Evolutionary conservation across 2,113 vertebrate species (phyloP), one percentile per base, ranked within the genome.

Genomic region (Echinops telfairi): DNA sequence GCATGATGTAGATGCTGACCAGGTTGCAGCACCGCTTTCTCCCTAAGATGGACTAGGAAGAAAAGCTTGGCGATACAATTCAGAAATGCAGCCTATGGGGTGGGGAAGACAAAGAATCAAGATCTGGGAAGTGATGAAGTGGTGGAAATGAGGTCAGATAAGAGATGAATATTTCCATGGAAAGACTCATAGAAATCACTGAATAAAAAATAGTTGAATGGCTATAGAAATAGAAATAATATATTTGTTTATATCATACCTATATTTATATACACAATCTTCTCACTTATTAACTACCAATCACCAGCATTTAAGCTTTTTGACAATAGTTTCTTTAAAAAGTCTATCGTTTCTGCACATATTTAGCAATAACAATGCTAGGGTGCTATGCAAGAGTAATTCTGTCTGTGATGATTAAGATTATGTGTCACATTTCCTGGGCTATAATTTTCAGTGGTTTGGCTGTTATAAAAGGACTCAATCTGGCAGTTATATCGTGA

Each of bases 71-170:
- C 8, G 19, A 36, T 36, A n/a, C 36, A 73, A 19, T 33, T 73
- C 17, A 23, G 20, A 73, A 36, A 73, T n/a, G 33, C n/a, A 73
- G n/a, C 71, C n/a, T 20, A 9, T 36, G 33, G 31, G 20, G 71
- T 6, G 6, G 15, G 19, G n/a, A 22, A 16, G 71, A 79, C 47
- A 53, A 62, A 3, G 71, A 88, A 62, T 83, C 47, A 75, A 29
- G 79, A 76, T n/a, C n/a, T 81, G 66, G 60, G 64, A 73, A 20
- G 58, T 33, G 73, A 58, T 23, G 73, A 73, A n/a, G n/a, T n/a
- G 33, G 5, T 22, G 77, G 87, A 81, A 73, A 80, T n/a, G 75
- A 86, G 11, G 38, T 86, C 64, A 89, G 88, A n/a, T 58, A 89
- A 64, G 23, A 64, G 36, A 40, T 40, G 4, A 75, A 23, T 22